These are phyloP conservation scores for Argyra leucocephala DNA, from an alignment of 2,888 invertebrate species.

Conservation along the genomic window DNA sequence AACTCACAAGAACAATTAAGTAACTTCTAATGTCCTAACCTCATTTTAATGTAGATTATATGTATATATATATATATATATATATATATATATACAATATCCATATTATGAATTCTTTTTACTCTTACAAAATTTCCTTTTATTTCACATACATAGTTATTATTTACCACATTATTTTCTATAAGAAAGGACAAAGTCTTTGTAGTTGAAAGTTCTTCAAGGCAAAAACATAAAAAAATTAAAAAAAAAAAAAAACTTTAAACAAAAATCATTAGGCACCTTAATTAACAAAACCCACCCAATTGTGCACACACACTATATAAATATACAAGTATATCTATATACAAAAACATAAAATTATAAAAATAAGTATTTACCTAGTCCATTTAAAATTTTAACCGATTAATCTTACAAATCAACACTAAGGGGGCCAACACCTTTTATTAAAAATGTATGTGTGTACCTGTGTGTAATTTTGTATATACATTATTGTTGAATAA, in stretches of 20 bases:
- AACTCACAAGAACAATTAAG: neutral
- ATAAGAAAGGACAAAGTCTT: neutral
- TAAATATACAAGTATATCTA: neutral
- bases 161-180: neutral
- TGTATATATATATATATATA: too few relatives aligned
- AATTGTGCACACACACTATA: neutral
- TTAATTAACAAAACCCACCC: neutral
- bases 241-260: neutral
- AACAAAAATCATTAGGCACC: neutral
- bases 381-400: neutral
- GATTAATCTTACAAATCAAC: slow-evolving; percentile 4
- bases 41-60: neutral
- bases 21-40: neutral
- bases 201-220: neutral
- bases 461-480: neutral
- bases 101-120: neutral
- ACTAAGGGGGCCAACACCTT: neutral
- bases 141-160: neutral
- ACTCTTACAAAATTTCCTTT: neutral
- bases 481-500: too few relatives aligned
- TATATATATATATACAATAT: too few relatives aligned
- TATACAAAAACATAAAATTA: neutral
- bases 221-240: neutral
- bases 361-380: neutral
- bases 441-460: neutral